Evolutionary conservation across 1,140 invertebrate genomes (phyloP).

Genomic region (Zaprionus gabonicus): DNA sequence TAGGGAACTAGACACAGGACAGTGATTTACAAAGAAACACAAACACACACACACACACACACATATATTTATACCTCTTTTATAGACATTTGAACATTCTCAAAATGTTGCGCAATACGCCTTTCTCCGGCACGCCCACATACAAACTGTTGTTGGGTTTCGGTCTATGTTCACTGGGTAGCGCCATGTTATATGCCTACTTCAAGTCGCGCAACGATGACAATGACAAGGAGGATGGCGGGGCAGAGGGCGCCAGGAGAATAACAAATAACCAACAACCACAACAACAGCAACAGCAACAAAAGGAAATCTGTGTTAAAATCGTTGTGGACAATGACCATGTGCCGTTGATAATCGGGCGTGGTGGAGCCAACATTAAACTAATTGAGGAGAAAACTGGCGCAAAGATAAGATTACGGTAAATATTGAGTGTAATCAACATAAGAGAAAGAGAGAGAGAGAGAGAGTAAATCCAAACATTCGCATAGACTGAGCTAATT

Average conservation of each 20-base stretch:
- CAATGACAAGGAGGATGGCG: conserved; percentile 55
- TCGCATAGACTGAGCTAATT: background rate
- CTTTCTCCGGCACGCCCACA: conserved; percentile 66
- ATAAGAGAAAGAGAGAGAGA: background rate
- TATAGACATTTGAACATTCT: background rate
- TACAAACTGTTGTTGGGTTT: conserved; percentile 80
- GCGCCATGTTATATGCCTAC: conserved; percentile 80
- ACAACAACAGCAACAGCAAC: conserved; percentile 7
- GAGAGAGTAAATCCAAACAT: background rate
- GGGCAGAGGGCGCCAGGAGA: background rate
- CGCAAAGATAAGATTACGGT: conserved; percentile 88
- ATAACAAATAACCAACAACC: background rate
- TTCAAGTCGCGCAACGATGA: conserved; percentile 75
- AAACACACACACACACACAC: conserved; percentile 24
- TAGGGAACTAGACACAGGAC: background rate
- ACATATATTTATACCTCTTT: conserved; percentile 2
- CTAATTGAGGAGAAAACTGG: conserved; percentile 89
- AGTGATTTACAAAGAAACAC: background rate
- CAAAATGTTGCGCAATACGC: conserved; percentile 76
- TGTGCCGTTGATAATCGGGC: conserved; percentile 86
- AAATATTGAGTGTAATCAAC: conserved; percentile 32
- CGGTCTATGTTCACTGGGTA: conserved; percentile 80
- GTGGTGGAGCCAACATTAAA: conserved; percentile 88
- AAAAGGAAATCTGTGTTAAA: conserved; percentile 72
- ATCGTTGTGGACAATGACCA: conserved; percentile 78